phyloP scores from a whole-genome alignment of 2,113 vertebrate genomes.

The Ophiodon elongatus region DNA sequence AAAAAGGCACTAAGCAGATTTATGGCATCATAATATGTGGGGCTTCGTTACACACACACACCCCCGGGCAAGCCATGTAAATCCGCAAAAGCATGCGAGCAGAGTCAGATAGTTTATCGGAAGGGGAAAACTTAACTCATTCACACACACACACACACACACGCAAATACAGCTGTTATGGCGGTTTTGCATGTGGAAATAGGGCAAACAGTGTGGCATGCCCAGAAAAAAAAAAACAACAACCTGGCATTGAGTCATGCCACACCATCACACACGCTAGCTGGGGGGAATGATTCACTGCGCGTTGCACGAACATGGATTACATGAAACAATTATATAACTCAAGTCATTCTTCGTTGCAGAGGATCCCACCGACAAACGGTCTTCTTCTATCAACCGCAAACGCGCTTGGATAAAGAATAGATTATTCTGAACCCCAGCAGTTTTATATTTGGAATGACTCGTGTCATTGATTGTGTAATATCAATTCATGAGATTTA shows the following conservation, averaged over 20 bases:
- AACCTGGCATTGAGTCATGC: neutral
- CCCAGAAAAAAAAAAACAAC: neutral
- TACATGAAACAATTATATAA: slow-evolving; percentile 2
- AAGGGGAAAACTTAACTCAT: slow-evolving; percentile 4
- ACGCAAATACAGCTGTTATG: slow-evolving; percentile 6
- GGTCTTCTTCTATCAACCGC: neutral
- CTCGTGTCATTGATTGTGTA: neutral
- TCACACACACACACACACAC: neutral
- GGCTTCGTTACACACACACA: slow-evolving; percentile 23
- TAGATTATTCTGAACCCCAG: neutral
- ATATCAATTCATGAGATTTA: neutral
- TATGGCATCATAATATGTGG: slow-evolving; percentile 66
- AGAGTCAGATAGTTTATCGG: slow-evolving; percentile 36
- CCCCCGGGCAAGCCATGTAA: slow-evolving; percentile 34
- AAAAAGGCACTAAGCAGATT: slow-evolving; percentile 64
- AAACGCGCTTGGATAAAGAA: neutral
- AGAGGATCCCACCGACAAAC: neutral
- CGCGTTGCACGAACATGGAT: neutral
- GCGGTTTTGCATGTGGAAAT: slow-evolving; percentile 20
- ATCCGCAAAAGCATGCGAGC: slow-evolving; percentile 38
- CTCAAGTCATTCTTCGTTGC: neutral
- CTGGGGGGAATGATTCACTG: neutral
- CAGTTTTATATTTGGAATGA: neutral
- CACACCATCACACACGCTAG: neutral
- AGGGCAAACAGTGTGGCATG: neutral